Conservation (phyloP, 2,888 invertebrate species). For the Cloeon dipterum region DNA sequence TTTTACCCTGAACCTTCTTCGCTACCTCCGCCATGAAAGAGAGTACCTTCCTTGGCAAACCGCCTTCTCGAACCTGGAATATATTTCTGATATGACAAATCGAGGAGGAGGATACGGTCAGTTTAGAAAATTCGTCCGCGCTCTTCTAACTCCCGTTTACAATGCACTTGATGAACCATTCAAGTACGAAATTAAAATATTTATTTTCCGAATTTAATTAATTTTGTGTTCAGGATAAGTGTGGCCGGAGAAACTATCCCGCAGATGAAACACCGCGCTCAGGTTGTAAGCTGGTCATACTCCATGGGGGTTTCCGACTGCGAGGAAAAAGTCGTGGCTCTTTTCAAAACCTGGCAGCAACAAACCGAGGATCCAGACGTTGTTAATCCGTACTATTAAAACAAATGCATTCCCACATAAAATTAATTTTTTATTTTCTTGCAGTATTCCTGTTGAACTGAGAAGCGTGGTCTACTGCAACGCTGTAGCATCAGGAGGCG, state of each 20-base stretch:
- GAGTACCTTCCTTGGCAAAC: slow-evolving; percentile 78
- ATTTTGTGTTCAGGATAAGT: slow-evolving; percentile 18
- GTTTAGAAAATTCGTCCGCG: slow-evolving; percentile 38
- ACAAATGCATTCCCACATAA: no score
- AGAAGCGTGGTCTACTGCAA: slow-evolving; percentile 64
- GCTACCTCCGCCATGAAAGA: slow-evolving; percentile 50
- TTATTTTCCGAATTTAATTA: no score
- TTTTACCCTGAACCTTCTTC: slow-evolving; percentile 56
- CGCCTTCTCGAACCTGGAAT: slow-evolving; percentile 49
- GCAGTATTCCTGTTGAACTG: slow-evolving; percentile 34
- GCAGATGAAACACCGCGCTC: slow-evolving; percentile 26
- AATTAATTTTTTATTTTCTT: no score
- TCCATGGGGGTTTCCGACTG: slow-evolving; percentile 50
- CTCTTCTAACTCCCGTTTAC: slow-evolving; percentile 38
- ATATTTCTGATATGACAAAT: slow-evolving; percentile 55
- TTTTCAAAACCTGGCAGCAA: slow-evolving; percentile 37
- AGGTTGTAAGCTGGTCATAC: slow-evolving; percentile 49
- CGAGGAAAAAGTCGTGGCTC: slow-evolving; percentile 29
- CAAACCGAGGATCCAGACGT: slow-evolving; percentile 24
- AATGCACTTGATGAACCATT: slow-evolving; percentile 12
- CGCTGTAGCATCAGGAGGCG: slow-evolving; percentile 59
- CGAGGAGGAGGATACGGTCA: slow-evolving; percentile 41
- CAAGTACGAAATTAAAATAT: no score
- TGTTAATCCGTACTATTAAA: slow-evolving; percentile 34
- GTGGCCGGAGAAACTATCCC: slow-evolving; percentile 25